phyloP scores from a whole-genome alignment of 1,140 invertebrate species.

The Drosophila willistoni region DNA sequence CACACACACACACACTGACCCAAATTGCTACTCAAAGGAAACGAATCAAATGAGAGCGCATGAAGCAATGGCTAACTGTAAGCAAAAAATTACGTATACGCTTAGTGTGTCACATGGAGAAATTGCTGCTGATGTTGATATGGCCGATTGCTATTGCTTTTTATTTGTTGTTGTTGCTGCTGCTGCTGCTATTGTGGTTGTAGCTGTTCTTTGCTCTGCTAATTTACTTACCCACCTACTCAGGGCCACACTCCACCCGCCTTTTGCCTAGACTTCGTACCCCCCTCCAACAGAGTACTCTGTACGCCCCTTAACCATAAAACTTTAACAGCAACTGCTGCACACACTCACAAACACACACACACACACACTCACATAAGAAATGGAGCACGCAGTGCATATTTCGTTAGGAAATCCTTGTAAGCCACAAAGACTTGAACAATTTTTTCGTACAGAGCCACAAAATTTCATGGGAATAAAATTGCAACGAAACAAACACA shows the following conservation, averaged over 20 bases:
- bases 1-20: conserved; percentile 16
- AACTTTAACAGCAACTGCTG: conserved; percentile 9
- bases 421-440: conserved; percentile 80
- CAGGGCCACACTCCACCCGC: not conserved
- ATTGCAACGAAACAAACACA: conserved; percentile 77
- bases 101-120: conserved; percentile 41
- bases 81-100: conserved; percentile 65
- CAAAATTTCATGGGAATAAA: conserved; percentile 78
- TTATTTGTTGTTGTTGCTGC: not conserved
- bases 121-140: conserved; percentile 17
- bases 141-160: conserved; percentile 26
- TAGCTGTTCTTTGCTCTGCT: conserved; percentile 41
- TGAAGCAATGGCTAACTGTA: conserved; percentile 35
- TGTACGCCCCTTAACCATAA: not conserved
- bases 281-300: not conserved
- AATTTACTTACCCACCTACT: conserved; percentile 51
- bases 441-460: conserved; percentile 67
- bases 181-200: conserved; percentile 22
- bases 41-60: conserved; percentile 30
- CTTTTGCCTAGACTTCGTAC: not conserved
- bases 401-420: conserved; percentile 76
- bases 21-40: conserved; percentile 35
- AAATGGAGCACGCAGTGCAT: conserved; percentile 60
- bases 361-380: not conserved
- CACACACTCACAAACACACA: not conserved